Evolutionary conservation across 2,888 invertebrate species (phyloP), one percentile per base, ranked within the genome.

Genomic region (Plemyria rubiginata): DNA sequence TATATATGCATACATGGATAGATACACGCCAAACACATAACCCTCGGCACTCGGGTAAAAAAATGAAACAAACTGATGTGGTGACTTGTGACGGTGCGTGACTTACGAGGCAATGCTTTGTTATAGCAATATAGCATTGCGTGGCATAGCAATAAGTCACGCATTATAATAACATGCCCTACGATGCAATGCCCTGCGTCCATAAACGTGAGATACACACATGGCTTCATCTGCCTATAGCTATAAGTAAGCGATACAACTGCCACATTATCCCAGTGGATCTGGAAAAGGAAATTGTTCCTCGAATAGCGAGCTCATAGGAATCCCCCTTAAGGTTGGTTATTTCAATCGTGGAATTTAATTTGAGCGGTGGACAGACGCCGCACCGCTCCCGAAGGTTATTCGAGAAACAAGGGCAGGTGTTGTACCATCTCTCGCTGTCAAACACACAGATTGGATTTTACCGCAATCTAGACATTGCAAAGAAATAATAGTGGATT

Each of bases 301-400:
- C 16, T 32, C 45, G 13, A 54, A 45, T 29, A 45, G 13, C 43
- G 38, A 54, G 13, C 41, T 55, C 48, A 38, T 9, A 8, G 41
- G 54, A 36, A 54, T 43, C 46, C 55, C 38, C 46, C 16, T 13
- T 51, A 55, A 54, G 54, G 41, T 38, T 54, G 62, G 62, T 65
- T 66, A 65, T 62, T 59, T 60, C 45, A 48, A 65, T 53, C 36
- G 41, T 46, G 60, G 68, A 68, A 66, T 65, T 62, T 69, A 65
- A 66, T 69, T 69, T 66, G 13, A 66, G 49, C 45, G 50, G 53
- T 40, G 62, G 62, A 58, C 53, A 55, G 55, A 45, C 57, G 52
- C 57, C 54, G 58, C 54, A 56, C 48, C 57, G 66, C 13, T 58
- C 55, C 60, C 36, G 28, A 29, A 51, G 63, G 65, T 66, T 57